Conservation (phyloP, 2,797 vertebrate genomes). For the Coregonus ussuriensis region DNA sequence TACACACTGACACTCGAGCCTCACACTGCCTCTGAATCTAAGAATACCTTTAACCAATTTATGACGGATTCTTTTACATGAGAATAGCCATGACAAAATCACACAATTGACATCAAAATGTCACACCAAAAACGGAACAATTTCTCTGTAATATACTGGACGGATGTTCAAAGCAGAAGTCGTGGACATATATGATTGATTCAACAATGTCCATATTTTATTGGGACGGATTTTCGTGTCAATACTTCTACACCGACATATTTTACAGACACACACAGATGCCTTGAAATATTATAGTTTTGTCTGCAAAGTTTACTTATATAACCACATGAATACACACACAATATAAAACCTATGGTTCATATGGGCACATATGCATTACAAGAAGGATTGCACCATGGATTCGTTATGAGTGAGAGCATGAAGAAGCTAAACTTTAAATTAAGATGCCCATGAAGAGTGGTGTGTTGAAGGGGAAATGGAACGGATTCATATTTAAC, state of each 20-base stretch:
- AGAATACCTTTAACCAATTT: background rate
- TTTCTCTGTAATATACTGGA: background rate
- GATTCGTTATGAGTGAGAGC: slow-evolving; percentile 58
- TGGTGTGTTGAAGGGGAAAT: slow-evolving; percentile 19
- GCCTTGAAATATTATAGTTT: slow-evolving; percentile 47
- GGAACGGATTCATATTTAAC: slow-evolving; percentile 71
- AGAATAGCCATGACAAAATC: background rate
- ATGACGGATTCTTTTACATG: background rate
- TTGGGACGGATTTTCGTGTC: slow-evolving; percentile 52
- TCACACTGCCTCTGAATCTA: background rate
- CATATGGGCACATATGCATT: slow-evolving; percentile 67
- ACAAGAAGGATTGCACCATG: slow-evolving; percentile 68
- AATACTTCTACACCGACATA: slow-evolving; percentile 62
- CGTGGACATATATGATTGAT: slow-evolving; percentile 15
- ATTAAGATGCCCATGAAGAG: slow-evolving; percentile 53
- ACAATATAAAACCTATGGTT: slow-evolving; percentile 65
- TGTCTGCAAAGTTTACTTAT: slow-evolving; percentile 61
- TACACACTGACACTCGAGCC: background rate
- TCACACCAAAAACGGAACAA: background rate
- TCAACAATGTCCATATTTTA: slow-evolving; percentile 69
- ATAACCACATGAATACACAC: slow-evolving; percentile 71
- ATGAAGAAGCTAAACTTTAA: slow-evolving; percentile 58
- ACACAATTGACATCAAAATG: background rate
- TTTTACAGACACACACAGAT: slow-evolving; percentile 61
- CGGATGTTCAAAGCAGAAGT: background rate